Percentiles rank a stretch among this genome's conserved stretches.
These are phyloP conservation scores for Carassius auratus DNA, from an alignment of 2,113 vertebrate genomes.

Conservation along the genomic window DNA sequence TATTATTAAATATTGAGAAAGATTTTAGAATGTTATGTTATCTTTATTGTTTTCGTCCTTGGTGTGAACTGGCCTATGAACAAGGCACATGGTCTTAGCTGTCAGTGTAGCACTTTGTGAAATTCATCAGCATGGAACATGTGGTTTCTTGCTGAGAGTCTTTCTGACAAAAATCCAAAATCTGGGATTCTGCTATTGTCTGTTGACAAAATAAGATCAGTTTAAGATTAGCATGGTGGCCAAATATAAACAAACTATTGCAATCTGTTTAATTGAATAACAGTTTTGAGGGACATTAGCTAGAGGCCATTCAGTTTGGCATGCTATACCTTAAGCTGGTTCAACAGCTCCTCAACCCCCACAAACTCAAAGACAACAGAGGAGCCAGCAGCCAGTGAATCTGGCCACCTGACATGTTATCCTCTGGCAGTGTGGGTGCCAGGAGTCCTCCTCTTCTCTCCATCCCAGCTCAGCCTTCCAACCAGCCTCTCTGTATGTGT, in stretches of 20 bases:
- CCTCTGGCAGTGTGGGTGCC: constrained; percentile 37
- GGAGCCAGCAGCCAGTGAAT: constrained; percentile 5
- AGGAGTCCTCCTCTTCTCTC: constrained; percentile 32
- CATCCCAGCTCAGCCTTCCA: constrained; percentile 13
- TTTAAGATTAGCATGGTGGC: not conserved
- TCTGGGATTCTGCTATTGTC: not conserved
- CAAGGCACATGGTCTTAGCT: too few species aligned
- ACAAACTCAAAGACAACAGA: constrained; percentile 20
- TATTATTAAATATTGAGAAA: too few species aligned
- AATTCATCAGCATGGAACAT: not conserved
- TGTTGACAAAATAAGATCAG: not conserved
- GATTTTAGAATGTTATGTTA: too few species aligned
- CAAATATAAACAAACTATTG: not conserved
- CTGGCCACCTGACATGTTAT: constrained; percentile 29
- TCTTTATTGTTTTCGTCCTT: too few species aligned
- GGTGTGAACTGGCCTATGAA: too few species aligned
- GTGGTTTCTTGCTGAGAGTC: constrained; percentile 17
- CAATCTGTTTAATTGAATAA: constrained; percentile 9
- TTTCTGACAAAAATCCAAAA: not conserved
- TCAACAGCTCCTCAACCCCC: constrained; percentile 40
- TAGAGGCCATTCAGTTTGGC: not conserved
- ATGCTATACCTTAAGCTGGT: not conserved
- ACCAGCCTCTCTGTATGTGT: constrained; percentile 26
- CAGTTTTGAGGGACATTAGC: constrained; percentile 10
- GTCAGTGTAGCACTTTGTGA: not conserved